phyloP scores from a whole-genome alignment of 2,888 invertebrate genomes.

The Heliconius hortense region DNA sequence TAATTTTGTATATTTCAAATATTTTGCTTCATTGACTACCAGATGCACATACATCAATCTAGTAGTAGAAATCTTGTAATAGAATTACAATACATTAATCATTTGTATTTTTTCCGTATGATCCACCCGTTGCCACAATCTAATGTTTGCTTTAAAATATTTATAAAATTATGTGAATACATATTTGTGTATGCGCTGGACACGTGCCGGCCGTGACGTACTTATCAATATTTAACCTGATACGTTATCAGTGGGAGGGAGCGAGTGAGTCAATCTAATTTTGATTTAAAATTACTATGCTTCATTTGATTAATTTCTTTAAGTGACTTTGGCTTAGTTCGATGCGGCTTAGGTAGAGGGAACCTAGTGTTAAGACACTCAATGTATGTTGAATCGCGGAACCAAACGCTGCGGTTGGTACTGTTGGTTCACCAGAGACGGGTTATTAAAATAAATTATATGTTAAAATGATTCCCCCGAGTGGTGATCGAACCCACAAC shows the following conservation, averaged over 20 bases:
- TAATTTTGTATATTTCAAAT: not conserved
- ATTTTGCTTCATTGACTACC: not conserved
- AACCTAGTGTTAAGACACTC: not conserved
- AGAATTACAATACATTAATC: not conserved
- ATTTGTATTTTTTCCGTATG: not conserved
- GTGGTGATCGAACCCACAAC: too few relatives aligned
- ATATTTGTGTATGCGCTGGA: constrained; percentile 10
- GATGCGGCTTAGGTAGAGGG: not conserved
- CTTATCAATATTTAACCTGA: constrained; percentile 32
- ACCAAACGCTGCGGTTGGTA: too few relatives aligned
- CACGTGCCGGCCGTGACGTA: constrained; percentile 31
- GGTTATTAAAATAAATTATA: too few relatives aligned
- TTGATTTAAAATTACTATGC: not conserved
- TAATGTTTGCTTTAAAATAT: constrained; percentile 3
- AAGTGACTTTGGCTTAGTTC: not conserved
- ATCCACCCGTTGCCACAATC: constrained; percentile 9
- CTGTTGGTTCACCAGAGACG: too few relatives aligned
- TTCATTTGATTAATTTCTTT: not conserved
- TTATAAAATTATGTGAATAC: not conserved
- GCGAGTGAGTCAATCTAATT: constrained; percentile 6
- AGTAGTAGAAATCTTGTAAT: too few relatives aligned
- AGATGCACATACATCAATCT: too few relatives aligned
- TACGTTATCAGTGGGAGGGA: constrained; percentile 29
- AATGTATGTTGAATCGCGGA: too few relatives aligned
- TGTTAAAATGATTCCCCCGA: too few relatives aligned